Evolutionary conservation across 2,888 invertebrate species (phyloP).

Genomic region (Alsophila aescularia): DNA sequence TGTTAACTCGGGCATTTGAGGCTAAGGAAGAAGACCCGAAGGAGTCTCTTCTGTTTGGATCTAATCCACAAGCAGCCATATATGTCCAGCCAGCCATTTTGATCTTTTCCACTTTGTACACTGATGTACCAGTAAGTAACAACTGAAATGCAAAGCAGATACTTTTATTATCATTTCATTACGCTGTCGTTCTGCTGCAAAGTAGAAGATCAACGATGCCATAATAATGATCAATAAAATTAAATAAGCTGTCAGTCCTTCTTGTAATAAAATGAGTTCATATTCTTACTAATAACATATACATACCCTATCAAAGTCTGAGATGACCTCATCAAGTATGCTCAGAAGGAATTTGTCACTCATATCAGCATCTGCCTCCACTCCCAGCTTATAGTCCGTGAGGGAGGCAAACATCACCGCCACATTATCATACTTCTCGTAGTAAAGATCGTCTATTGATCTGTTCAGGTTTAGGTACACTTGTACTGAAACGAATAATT

Average conservation of each 20-base stretch:
- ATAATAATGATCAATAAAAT: no score
- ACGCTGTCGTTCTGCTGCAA: no score
- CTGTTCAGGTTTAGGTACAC: constrained; percentile 89
- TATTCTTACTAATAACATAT: background rate
- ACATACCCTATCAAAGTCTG: constrained; percentile 94
- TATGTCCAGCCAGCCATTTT: constrained; percentile 98
- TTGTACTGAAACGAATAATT: constrained; percentile 84
- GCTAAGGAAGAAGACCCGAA: constrained; percentile 64
- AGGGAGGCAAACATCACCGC: constrained; percentile 99
- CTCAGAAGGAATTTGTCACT: constrained; percentile 87
- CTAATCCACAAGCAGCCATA: constrained; percentile 98
- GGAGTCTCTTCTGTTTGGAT: constrained; percentile 88
- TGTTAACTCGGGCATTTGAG: constrained; percentile 53
- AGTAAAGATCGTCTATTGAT: constrained; percentile 91
- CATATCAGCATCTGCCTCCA: constrained; percentile 87
- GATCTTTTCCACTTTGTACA: constrained; percentile 95
- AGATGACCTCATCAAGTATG: constrained; percentile 95
- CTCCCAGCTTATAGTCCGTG: constrained; percentile 90
- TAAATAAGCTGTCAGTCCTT: no score
- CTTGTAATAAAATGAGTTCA: no score
- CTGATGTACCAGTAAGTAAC: constrained; percentile 85
- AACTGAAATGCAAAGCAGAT: constrained; percentile 69
- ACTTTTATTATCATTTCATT: no score
- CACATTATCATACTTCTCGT: constrained; percentile 94
- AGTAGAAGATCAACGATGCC: no score